phyloP scores from a whole-genome alignment of 2,113 vertebrate genomes.

The Ammodytes dubius region DNA sequence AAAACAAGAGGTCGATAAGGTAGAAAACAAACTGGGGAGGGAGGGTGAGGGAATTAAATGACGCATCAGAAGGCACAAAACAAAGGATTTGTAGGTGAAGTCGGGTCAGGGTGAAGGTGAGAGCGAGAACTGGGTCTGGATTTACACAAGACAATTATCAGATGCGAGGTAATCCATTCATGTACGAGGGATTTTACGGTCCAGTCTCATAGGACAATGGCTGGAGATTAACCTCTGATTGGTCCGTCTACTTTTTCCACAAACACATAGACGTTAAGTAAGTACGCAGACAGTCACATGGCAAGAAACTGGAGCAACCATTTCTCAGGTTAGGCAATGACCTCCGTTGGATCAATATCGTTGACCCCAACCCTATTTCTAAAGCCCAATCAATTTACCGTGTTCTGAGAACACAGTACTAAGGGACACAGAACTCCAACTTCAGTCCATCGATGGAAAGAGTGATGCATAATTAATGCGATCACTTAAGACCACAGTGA shows the following conservation, averaged over 20 bases:
- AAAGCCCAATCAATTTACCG: slow-evolving; percentile 61
- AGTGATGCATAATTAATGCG: slow-evolving; percentile 72
- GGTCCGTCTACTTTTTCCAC: background rate
- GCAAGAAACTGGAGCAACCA: slow-evolving; percentile 59
- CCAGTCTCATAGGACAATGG: slow-evolving; percentile 28
- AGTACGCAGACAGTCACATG: background rate
- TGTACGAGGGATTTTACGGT: slow-evolving; percentile 18
- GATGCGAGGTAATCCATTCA: slow-evolving; percentile 12
- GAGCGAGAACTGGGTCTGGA: slow-evolving; percentile 10
- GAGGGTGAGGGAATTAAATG: background rate
- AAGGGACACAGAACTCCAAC: slow-evolving; percentile 45
- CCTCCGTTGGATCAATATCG: slow-evolving; percentile 57
- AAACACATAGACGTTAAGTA: background rate
- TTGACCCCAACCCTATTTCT: slow-evolving; percentile 17
- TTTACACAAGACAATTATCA: slow-evolving; percentile 34
- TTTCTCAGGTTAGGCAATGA: slow-evolving; percentile 34
- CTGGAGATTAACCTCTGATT: background rate
- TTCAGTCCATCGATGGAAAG: slow-evolving; percentile 55
- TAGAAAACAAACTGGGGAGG: slow-evolving; percentile 1
- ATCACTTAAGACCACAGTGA: slow-evolving; percentile 61
- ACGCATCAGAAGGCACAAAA: slow-evolving; percentile 2
- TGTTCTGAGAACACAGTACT: background rate
- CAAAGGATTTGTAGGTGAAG: slow-evolving; percentile 22
- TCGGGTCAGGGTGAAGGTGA: background rate
- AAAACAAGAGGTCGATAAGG: background rate